Evolutionary conservation across 1,140 invertebrate species (phyloP), one percentile per base, ranked within the genome.

Genomic region (Drosophila kepulauana): DNA sequence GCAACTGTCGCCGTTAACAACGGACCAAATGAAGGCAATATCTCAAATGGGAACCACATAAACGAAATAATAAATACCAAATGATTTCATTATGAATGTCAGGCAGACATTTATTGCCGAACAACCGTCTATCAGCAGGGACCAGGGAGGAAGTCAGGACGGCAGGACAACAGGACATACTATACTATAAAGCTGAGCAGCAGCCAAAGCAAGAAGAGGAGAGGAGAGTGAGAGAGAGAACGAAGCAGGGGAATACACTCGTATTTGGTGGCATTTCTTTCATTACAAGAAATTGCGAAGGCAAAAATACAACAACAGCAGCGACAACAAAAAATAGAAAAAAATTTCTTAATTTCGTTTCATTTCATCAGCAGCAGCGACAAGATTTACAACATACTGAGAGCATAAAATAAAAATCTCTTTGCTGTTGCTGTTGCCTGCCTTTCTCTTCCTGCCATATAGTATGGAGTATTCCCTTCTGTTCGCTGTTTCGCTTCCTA

Each of bases 321-420:
- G 74, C 82, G 56, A 81, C 75, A 82, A 87, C 49, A 77, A 30
- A 30, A 43, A 62, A 69, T 38, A 46, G 38, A 54, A 73, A 79
- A 79, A 81, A 88, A 87, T 88, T 88, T 87, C 84, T 88, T 87
- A 88, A 87, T 87, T 87, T 87, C 84, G 84, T 87, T 87, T 87
- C 84, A 81, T 87, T 87, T 87, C 84, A 87, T 86, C 78, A 77
- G 69, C 75, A 79, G 79, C 82, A 87, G 75, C 82, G 68, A 87
- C 79, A 87, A 86, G 82, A 87, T 87, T 87, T 87, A 87, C 82
- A 87, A 88, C 84, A 87, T 88, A 88, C 82, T 87, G 82, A 64
- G 82, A 82, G 84, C 82, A 87, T 88, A 87, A 87, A 88, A 88
- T 87, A 87, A 87, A 87, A 88, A 86, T 85, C 82, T 87, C 84